Percentiles rank a stretch among this genome's conserved stretches.
Evolutionary conservation across 2,113 vertebrate genomes (phyloP).

Genomic region (Coregonus clupeaformis): DNA sequence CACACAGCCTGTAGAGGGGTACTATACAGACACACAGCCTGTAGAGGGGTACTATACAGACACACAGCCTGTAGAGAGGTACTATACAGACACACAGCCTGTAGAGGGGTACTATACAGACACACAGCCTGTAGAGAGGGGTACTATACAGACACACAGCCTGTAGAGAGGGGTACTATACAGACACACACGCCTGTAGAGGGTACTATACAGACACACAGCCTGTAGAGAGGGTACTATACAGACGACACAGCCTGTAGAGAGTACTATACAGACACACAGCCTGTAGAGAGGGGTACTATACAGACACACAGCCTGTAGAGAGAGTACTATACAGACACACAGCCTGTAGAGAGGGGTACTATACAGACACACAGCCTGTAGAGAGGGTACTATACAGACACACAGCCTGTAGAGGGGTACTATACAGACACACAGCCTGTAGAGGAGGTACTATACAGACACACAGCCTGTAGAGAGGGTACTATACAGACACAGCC

Average conservation of each 20-base stretch:
- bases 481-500: conserved; percentile 79
- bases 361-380: conserved; percentile 78
- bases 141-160: conserved; percentile 80
- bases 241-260: too few relatives aligned
- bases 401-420: conserved; percentile 89
- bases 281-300: conserved; percentile 90
- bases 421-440: conserved; percentile 79
- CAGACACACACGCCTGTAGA: too few relatives aligned
- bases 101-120: conserved; percentile 83
- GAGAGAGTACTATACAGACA: conserved; percentile 83
- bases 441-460: conserved; percentile 86
- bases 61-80: conserved; percentile 90
- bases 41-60: conserved; percentile 83
- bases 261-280: conserved; percentile 80
- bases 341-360: conserved; percentile 92
- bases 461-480: conserved; percentile 88
- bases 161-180: conserved; percentile 87
- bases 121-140: conserved; percentile 89
- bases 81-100: conserved; percentile 78
- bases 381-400: conserved; percentile 83
- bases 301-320: conserved; percentile 82
- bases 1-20: conserved; percentile 90
- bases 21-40: conserved; percentile 78
- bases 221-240: conserved; percentile 91
- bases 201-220: too few relatives aligned